Evolutionary conservation across 1,140 invertebrate species (phyloP).

Genomic region (Trypoxylus dichotomus): DNA sequence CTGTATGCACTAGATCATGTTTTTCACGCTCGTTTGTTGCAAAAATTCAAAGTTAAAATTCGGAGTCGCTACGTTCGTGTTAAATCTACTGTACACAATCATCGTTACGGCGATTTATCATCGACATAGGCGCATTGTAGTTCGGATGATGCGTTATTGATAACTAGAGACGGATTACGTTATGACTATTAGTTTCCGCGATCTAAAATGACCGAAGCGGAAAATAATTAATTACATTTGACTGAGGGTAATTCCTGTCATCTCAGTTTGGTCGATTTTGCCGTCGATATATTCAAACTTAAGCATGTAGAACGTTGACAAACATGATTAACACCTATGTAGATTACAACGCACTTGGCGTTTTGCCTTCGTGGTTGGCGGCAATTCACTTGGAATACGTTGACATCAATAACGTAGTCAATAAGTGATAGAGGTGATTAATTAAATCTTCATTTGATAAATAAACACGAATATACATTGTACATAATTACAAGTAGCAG

Average conservation of each 20-base stretch:
- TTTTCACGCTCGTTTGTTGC: neutral
- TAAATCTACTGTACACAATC: neutral
- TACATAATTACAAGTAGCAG: too few species aligned
- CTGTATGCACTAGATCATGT: neutral
- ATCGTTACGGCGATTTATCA: neutral
- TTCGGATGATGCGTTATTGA: neutral
- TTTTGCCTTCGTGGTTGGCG: neutral
- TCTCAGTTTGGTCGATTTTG: neutral
- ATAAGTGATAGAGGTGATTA: too few species aligned
- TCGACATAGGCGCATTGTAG: neutral
- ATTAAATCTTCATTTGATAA: too few species aligned
- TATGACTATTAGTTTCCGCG: neutral
- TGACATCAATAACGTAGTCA: too few species aligned
- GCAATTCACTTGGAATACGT: too few species aligned
- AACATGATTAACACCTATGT: neutral
- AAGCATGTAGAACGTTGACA: neutral
- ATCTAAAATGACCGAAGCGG: neutral
- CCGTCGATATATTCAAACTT: neutral
- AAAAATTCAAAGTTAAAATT: neutral
- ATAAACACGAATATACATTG: too few species aligned
- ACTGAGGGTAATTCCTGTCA: neutral
- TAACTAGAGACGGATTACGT: neutral
- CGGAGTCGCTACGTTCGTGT: neutral
- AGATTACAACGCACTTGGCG: neutral
- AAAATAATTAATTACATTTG: neutral